Conservation (phyloP, 2,113 vertebrate genomes). For the Xiphias gladius region DNA sequence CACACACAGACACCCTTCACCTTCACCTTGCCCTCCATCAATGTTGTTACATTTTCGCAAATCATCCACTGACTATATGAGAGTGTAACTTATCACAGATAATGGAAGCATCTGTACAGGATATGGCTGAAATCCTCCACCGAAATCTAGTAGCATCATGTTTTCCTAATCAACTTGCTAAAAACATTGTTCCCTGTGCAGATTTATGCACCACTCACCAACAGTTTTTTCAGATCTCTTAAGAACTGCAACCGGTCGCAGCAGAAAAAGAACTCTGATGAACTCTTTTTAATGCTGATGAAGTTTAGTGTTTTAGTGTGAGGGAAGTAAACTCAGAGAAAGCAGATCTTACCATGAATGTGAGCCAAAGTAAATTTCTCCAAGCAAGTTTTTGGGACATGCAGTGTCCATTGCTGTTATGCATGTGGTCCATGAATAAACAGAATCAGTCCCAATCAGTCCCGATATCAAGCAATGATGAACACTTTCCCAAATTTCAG, state of each 20-base stretch:
- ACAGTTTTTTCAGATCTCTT: not conserved
- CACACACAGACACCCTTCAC: not conserved
- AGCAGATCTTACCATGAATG: not conserved
- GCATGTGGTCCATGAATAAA: not conserved
- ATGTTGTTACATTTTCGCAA: slow-evolving; percentile 17
- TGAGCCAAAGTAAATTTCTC: not conserved
- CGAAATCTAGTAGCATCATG: slow-evolving; percentile 34
- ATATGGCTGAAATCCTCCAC: slow-evolving; percentile 7
- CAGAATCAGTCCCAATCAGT: not conserved
- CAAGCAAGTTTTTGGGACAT: not conserved
- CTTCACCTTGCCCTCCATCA: not conserved
- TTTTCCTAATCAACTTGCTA: slow-evolving; percentile 47
- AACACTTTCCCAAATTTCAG: not conserved
- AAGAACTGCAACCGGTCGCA: slow-evolving; percentile 13
- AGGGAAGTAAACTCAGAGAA: not conserved
- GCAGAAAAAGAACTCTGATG: not conserved
- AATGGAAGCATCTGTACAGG: slow-evolving; percentile 53
- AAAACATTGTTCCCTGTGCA: slow-evolving; percentile 38
- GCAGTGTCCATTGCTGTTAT: not conserved
- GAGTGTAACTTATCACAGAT: slow-evolving; percentile 36
- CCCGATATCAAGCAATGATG: not conserved
- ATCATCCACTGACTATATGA: slow-evolving; percentile 32
- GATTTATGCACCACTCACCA: slow-evolving; percentile 42
- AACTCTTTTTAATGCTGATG: not conserved
- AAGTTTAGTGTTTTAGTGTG: not conserved